Evolutionary conservation across 2,888 invertebrate species (phyloP), one percentile per base, ranked within the genome.

Genomic region (Dichetophora obliterata): DNA sequence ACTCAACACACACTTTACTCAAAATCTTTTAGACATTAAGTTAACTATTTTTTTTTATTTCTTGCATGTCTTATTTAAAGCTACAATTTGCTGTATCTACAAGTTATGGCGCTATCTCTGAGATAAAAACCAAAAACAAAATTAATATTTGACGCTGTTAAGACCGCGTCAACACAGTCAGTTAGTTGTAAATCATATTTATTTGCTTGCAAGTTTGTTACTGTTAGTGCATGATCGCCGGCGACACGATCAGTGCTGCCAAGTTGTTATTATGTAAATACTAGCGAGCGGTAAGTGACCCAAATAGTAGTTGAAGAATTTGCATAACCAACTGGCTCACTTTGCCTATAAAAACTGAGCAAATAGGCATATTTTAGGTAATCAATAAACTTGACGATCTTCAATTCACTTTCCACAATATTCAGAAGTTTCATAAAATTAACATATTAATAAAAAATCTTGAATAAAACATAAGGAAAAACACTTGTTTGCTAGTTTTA

Each of bases 231-330:
- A 16, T 43, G 43, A 43, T 11, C 43, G 48, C 14, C 24, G 22
- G 24, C n/a, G 24, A 24, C 66, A 48, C 70, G 70, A 34, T 54
- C 70, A 27, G 34, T 16, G 34, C 24, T 34, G 71, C 71, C 43
- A 16, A 34, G 63, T 52, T 14, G 63, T 19, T 52, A 16, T 48
- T 14, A n/a, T 50, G 3, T n/a, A 27, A 11, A 34, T 63, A 34
- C 8, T 52, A 61, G 16, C 72, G 59, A 34, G 70, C 3, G 27
- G 59, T 24, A 73, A 63, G n/a, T 73, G 73, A 73, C 73, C 73
- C 73, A 61, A 48, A 48, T 73, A 59, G 14, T 43, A 43, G 11
- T 11, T 43, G 11, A 11, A 43, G 11, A 43, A 43, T 43, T 43
- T 43, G 43, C 43, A 43, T 43, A 43, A 43, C 43, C 43, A 43